Base-by-base conservation (phyloP, 2,113 vertebrate species). In the Crypturellus undulatus region DNA sequence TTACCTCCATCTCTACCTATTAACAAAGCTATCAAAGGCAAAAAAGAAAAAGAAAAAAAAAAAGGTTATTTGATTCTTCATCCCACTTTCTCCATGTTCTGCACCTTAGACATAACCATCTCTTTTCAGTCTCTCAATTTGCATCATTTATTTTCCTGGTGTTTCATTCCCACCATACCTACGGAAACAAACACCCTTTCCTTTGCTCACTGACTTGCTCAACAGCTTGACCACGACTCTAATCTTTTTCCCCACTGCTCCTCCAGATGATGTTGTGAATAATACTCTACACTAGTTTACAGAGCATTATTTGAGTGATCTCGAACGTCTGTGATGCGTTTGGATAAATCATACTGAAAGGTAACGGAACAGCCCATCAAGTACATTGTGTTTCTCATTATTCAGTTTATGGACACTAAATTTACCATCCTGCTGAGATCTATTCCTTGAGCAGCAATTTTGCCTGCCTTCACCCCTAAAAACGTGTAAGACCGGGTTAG, bases 251-350 rank as follows among this genome's bases (percentile, higher is more conserved):
- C 34, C n/a, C 68, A 38, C 26, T 20, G 3, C 12, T 78, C 64
- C 32, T 79, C 72, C 54, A 71, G 25, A 60, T 20, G 64, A 84
- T 14, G 11, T 5, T 40, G 43, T n/a, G 79, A 70, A 77, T 59
- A 10, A 40, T 90, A 16, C 25, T 90, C 70, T 83, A 67, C 49
- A 36, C 28, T 77, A 13, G 12, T 52, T 71, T 65, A 62, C 72
- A 9, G 73, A 77, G 90, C 47, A 84, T 86, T 70, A 71, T 90
- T 86, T 84, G 47, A 75, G 67, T 69, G 12, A 21, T 67, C 42
- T 83, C 63, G 24, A 79, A 91, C 21, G 17, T 47, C 83, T 58
- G 51, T 79, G 56, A 84, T 68, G 43, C 9, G 60, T 79, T 84
- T 87, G 43, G 32, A 72, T 30, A 77, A 42, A 59, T 80, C 18